A percentile compares a stretch with the other conserved stretches of the same genome.
These are phyloP conservation scores for Coendou prehensilis DNA, from an alignment of 2,797 vertebrate species.

Conservation along the genomic window DNA sequence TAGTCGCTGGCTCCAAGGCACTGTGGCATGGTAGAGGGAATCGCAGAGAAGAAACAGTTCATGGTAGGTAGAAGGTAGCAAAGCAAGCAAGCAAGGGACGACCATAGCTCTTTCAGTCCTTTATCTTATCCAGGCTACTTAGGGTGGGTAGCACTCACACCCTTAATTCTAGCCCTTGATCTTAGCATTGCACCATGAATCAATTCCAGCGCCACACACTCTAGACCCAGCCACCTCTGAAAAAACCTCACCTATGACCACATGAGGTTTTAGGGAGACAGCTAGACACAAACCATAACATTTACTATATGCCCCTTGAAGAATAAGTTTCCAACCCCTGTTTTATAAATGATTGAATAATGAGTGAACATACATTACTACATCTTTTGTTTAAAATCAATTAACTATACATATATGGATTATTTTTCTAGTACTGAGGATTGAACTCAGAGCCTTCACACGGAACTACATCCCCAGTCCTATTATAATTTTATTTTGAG, in stretches of 20 bases:
- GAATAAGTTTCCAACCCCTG: not conserved
- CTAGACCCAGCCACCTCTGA: not conserved
- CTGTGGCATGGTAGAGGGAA: not conserved
- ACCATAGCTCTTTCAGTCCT: no score
- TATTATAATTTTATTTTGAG: not conserved
- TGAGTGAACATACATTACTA: not conserved
- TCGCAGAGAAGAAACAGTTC: not conserved
- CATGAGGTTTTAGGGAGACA: not conserved
- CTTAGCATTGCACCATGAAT: not conserved
- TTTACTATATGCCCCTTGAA: not conserved
- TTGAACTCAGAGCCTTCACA: not conserved
- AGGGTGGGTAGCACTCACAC: no score
- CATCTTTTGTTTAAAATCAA: conserved; percentile 41
- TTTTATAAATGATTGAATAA: not conserved
- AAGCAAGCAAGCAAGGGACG: not conserved
- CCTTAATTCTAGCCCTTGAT: no score
- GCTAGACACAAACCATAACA: not conserved
- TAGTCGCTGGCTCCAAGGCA: not conserved
- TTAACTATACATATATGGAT: not conserved
- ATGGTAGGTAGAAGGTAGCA: not conserved
- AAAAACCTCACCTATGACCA: not conserved
- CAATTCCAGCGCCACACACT: not conserved
- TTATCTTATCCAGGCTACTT: no score
- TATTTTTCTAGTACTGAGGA: not conserved
- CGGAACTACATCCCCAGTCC: not conserved